Evolutionary conservation across 2,113 vertebrate species (phyloP).

Genomic region (Leucopsar rothschildi): DNA sequence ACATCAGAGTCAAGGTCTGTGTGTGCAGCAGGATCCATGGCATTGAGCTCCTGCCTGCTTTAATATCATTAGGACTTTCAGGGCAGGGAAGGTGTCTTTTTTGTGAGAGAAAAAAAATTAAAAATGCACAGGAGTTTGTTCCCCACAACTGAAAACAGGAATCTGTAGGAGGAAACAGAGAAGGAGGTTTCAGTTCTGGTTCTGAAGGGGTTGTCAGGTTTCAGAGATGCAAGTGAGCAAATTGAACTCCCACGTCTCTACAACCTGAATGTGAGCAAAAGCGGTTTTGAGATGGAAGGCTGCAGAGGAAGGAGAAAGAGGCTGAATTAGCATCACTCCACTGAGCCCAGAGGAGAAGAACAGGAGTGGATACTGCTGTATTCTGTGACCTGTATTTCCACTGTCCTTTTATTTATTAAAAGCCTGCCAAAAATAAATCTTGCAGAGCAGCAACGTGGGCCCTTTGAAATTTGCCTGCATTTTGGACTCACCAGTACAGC

Average conservation of each 20-base stretch:
- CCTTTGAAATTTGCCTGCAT: conserved; percentile 1
- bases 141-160: background rate
- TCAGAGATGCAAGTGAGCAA: background rate
- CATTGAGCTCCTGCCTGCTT: background rate
- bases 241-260: background rate
- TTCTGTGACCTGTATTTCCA: conserved; percentile 37
- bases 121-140: background rate
- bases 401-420: conserved; percentile 62
- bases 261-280: background rate
- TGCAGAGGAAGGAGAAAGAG: background rate
- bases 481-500: background rate
- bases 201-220: background rate
- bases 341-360: background rate
- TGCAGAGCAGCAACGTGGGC: background rate
- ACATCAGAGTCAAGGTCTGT: background rate
- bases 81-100: background rate
- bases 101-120: fast-evolving
- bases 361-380: background rate
- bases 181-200: background rate
- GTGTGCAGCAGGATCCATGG: background rate
- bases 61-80: background rate
- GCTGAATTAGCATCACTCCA: background rate
- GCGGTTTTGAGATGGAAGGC: background rate
- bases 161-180: background rate
- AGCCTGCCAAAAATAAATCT: conserved; percentile 56